A percentile compares a stretch with the other conserved stretches of the same genome.
These are phyloP conservation scores for Brachionus calyciflorus DNA, from an alignment of 1,140 invertebrate genomes.

Conservation along the genomic window DNA sequence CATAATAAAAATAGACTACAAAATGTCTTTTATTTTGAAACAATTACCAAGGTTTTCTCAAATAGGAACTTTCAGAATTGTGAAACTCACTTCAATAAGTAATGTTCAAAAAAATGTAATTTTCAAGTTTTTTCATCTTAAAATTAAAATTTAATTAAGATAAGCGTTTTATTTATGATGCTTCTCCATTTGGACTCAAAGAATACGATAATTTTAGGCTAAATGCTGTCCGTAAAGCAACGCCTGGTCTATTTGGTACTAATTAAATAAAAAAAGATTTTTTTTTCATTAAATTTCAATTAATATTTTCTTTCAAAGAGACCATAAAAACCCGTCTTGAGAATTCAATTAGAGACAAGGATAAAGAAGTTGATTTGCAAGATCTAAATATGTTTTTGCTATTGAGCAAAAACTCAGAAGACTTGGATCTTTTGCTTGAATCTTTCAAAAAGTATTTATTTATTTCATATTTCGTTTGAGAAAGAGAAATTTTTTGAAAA, in stretches of 20 bases:
- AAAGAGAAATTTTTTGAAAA: not conserved
- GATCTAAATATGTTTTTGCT: conserved; percentile 23
- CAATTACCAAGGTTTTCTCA: no score
- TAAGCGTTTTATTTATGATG: conserved; percentile 7
- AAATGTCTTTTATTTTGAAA: no score
- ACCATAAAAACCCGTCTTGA: not conserved
- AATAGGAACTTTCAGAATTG: no score
- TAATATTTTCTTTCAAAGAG: not conserved
- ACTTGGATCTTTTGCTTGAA: not conserved
- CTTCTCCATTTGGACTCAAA: conserved; percentile 11
- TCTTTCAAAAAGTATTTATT: conserved; percentile 6
- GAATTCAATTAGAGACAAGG: not conserved
- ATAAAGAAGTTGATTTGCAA: not conserved
- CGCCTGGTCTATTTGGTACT: not conserved
- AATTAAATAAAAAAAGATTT: no score
- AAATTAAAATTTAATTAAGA: not conserved
- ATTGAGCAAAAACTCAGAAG: not conserved
- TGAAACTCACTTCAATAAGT: no score
- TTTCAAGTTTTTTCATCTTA: no score
- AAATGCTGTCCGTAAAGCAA: not conserved
- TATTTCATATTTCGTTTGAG: not conserved
- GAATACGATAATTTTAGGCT: not conserved
- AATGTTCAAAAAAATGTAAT: no score
- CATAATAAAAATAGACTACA: no score
- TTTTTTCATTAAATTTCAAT: not conserved